Base-by-base conservation (phyloP, 2,888 invertebrate genomes). In the Lordiphosa fenestrarum region DNA sequence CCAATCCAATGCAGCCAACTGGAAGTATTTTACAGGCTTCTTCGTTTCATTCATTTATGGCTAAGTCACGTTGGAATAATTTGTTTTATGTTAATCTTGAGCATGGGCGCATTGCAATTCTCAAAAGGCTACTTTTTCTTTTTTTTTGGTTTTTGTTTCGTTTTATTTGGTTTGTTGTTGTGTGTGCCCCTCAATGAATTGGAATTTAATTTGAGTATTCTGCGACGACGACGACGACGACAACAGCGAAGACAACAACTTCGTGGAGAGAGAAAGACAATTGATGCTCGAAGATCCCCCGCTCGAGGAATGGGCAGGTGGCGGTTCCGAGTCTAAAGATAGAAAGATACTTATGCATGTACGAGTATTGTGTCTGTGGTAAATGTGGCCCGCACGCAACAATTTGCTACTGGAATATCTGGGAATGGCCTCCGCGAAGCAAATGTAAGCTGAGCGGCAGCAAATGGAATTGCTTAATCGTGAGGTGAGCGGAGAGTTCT, bases 21-120 rank as follows among this genome's bases (percentile, higher is more conserved):
- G 30, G 30, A 30, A 30, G 30, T 30, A 30, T 30, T 30, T 30
- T 30, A 30, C 30, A 30, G 30, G 30, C 30, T 30, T 30, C 30
- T 74, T 61, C 60, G 49, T 82, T 53, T 76, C 85, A 86, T 84
- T 88, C 89, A 88, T 89, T 89, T 89, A 89, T 89, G 89, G 89
- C 85, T 86, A 81, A 89, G 89, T 89, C 89, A 89, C 89, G 89
- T 89, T 89, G 89, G 89, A 89, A 89, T 89, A 89, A 89, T 89
- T 89, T 89, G 89, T 89, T 88, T 89, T 89, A 89, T 89, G 89
- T 88, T 89, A 89, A 89, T 89, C 87, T 72, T 69, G 76, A 84
- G 81, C 83, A 86, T 85, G 85, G 85, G 78, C 77, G 68, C 84
- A 85, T 77, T 86, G 85, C 58, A 53, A 66, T 71, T 71, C 76